Evolutionary conservation across 2,888 invertebrate species (phyloP).

Genomic region (Scrobipalpa atriplicella): DNA sequence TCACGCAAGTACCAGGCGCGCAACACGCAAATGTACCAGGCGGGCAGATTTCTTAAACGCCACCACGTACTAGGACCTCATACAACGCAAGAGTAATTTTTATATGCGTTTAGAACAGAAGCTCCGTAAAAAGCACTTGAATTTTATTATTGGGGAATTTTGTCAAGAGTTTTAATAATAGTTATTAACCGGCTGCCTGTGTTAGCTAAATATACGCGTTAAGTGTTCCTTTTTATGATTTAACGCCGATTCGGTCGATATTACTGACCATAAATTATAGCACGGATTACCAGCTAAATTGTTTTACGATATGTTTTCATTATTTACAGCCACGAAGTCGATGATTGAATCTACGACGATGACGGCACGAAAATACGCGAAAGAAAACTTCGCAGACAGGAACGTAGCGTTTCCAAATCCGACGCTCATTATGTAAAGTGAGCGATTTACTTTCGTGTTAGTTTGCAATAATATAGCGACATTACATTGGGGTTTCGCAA

Average conservation of each 20-base stretch:
- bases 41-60: conserved; percentile 23
- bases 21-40: conserved; percentile 29
- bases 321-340: conserved; percentile 47
- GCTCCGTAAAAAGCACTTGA: conserved; percentile 49
- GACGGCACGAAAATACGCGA: conserved; percentile 38
- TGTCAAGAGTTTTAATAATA: conserved; percentile 76
- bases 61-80: conserved; percentile 34
- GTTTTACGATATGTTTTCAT: conserved; percentile 76
- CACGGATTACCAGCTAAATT: conserved; percentile 71
- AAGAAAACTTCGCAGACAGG: conserved; percentile 24
- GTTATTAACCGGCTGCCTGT: conserved; percentile 75
- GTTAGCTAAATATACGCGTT: conserved; percentile 74
- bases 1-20: conserved; percentile 28
- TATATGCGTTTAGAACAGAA: conserved; percentile 42
- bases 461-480: conserved; percentile 56
- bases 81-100: conserved; percentile 33
- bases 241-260: conserved; percentile 74
- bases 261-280: conserved; percentile 72
- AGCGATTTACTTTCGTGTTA: conserved; percentile 68
- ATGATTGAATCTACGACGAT: conserved; percentile 34
- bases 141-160: conserved; percentile 70
- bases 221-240: conserved; percentile 78
- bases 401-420: conserved; percentile 18
- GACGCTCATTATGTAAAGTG: conserved; percentile 48
- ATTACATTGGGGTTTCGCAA: conserved; percentile 57